Percentiles rank a stretch among this genome's conserved stretches.
Conservation (phyloP, 2,888 invertebrate genomes). For the Allacma fusca region DNA sequence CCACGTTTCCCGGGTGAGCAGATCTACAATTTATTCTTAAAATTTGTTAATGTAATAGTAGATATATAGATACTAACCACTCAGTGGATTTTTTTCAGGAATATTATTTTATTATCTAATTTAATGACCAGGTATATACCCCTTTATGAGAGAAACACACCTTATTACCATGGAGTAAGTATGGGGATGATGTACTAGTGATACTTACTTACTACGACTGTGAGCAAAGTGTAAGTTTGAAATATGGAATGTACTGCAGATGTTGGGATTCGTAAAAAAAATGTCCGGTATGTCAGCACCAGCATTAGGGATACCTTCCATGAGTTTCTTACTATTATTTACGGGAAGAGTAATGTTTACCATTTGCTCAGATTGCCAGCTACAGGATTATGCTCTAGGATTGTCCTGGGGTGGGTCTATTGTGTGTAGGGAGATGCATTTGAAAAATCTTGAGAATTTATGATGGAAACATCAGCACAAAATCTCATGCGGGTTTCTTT, state of each 20-base stretch:
- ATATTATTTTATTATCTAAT: neutral
- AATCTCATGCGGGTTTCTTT: neutral
- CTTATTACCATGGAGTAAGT: no score
- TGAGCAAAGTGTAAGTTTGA: no score
- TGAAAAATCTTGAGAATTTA: conserved; percentile 11
- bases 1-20: neutral
- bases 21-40: neutral
- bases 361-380: neutral
- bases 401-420: neutral
- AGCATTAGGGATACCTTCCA: neutral
- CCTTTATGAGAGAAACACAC: no score
- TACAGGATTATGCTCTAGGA: neutral
- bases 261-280: neutral
- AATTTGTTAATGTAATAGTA: conserved; percentile 4
- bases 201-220: no score
- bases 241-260: no score
- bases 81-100: neutral
- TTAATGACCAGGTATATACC: neutral
- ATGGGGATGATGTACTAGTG: no score
- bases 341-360: neutral
- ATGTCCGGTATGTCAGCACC: neutral
- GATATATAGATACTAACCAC: no score
- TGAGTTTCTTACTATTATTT: neutral
- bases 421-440: neutral
- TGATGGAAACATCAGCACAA: neutral